Percentiles rank a stretch among this genome's conserved stretches.
Evolutionary conservation across 1,140 invertebrate species (phyloP).

Genomic region (Platorchestia sp.): DNA sequence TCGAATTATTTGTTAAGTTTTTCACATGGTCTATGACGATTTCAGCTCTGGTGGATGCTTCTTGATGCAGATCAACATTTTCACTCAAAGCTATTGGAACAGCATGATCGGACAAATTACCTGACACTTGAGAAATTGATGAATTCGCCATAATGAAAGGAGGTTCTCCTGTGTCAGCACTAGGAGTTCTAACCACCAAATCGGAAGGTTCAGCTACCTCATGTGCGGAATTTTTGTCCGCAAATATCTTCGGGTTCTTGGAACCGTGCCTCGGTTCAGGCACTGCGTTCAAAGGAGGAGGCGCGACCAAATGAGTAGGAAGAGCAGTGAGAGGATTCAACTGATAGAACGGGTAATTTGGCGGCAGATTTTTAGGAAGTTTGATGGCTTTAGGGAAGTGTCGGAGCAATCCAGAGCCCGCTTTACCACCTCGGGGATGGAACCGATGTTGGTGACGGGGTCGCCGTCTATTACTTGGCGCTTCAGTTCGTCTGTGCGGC

Average conservation of each 20-base stretch:
- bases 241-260: too few relatives aligned
- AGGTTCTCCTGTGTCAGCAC: not conserved
- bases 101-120: not conserved
- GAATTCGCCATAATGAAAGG: not conserved
- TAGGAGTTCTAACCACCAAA: not conserved
- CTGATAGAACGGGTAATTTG: conserved; percentile 34
- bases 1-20: not conserved
- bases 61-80: not conserved
- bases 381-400: not conserved
- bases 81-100: not conserved
- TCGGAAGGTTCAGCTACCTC: not conserved
- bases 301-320: conserved; percentile 14
- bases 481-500: not conserved
- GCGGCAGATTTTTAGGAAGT: conserved; percentile 21
- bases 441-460: conserved; percentile 6
- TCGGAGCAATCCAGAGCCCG: not conserved
- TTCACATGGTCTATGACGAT: not conserved
- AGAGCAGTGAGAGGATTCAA: conserved; percentile 25
- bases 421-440: not conserved
- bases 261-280: not conserved
- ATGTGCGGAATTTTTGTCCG: not conserved
- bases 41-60: not conserved
- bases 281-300: not conserved
- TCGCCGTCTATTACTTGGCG: not conserved
- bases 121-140: not conserved